Percentiles rank a stretch among this genome's conserved stretches.
phyloP scores from a whole-genome alignment of 1,140 invertebrate genomes.

The Vanessa atalanta region DNA sequence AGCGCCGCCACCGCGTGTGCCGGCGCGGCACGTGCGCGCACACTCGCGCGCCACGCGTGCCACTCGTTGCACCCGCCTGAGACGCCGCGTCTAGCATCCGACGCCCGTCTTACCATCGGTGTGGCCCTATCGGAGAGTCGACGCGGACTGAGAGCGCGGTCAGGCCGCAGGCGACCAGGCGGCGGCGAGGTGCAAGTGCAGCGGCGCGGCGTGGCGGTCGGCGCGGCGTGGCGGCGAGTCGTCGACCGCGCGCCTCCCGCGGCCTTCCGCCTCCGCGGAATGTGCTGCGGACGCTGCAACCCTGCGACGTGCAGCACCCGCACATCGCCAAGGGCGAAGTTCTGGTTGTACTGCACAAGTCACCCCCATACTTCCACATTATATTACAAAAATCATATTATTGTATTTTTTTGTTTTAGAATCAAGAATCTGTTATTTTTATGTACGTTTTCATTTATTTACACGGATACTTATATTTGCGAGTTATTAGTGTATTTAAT shows the following conservation, averaged over 20 bases:
- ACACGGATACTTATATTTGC: too few species aligned
- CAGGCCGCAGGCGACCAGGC: slow-evolving; percentile 40
- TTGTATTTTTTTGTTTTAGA: too few species aligned
- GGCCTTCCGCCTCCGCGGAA: slow-evolving; percentile 40
- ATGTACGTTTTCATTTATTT: too few species aligned
- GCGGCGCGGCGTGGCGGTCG: slow-evolving; percentile 39
- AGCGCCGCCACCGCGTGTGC: slow-evolving; percentile 48
- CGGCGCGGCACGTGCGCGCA: slow-evolving; percentile 48
- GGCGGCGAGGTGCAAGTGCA: slow-evolving; percentile 48
- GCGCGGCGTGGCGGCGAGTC: slow-evolving; percentile 47
- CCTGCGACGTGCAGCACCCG: slow-evolving; percentile 31
- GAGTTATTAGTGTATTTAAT: too few species aligned
- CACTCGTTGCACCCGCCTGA: slow-evolving; percentile 44
- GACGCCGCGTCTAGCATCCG: slow-evolving; percentile 54
- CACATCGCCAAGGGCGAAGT: not conserved
- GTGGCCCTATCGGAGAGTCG: slow-evolving; percentile 60
- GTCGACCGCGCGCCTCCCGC: slow-evolving; percentile 52
- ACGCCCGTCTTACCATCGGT: slow-evolving; percentile 53
- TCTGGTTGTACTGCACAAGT: not conserved
- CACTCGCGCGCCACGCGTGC: slow-evolving; percentile 49
- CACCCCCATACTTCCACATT: not conserved
- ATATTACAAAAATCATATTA: not conserved
- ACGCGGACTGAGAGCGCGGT: slow-evolving; percentile 61
- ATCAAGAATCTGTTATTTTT: too few species aligned
- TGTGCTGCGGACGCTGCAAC: slow-evolving; percentile 38